Percentiles rank a stretch among this genome's conserved stretches.
Evolutionary conservation across 2,113 vertebrate genomes (phyloP).

Genomic region (Rhinopomastus cyanomelas): DNA sequence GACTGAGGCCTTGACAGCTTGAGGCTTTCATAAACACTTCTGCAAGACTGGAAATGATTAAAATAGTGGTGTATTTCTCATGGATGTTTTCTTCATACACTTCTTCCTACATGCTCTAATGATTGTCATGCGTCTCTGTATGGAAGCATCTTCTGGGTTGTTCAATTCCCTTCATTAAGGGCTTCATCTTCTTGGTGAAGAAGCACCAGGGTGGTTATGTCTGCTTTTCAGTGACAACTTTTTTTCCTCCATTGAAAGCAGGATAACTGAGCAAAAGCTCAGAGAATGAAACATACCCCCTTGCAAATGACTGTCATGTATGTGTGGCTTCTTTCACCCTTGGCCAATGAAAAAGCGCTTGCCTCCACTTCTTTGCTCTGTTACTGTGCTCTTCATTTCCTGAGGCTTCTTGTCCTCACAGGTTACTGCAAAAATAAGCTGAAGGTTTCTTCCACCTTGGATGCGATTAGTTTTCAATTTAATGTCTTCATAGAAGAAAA

Average conservation of each 20-base stretch:
- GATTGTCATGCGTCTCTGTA: background rate
- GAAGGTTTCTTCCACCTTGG: background rate
- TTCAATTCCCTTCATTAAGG: background rate
- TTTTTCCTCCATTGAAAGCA: background rate
- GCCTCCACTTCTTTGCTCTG: background rate
- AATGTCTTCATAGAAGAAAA: constrained; percentile 23
- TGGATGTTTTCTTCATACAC: background rate
- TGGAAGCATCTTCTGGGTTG: background rate
- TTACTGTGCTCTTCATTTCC: background rate
- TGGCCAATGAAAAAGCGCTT: background rate
- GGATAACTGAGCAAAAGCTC: background rate
- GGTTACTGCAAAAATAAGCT: background rate
- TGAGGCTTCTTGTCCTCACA: background rate
- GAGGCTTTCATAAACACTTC: background rate
- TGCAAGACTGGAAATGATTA: background rate
- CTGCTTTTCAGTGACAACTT: background rate
- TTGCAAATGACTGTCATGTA: rapidly evolving
- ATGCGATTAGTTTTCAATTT: background rate
- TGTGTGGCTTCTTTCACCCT: background rate
- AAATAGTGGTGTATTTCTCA: background rate
- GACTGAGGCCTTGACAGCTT: background rate
- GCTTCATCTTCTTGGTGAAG: background rate
- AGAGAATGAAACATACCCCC: background rate
- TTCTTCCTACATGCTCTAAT: background rate
- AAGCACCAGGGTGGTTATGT: background rate